phyloP scores from a whole-genome alignment of 2,113 vertebrate genomes.

The Microtus pennsylvanicus region DNA sequence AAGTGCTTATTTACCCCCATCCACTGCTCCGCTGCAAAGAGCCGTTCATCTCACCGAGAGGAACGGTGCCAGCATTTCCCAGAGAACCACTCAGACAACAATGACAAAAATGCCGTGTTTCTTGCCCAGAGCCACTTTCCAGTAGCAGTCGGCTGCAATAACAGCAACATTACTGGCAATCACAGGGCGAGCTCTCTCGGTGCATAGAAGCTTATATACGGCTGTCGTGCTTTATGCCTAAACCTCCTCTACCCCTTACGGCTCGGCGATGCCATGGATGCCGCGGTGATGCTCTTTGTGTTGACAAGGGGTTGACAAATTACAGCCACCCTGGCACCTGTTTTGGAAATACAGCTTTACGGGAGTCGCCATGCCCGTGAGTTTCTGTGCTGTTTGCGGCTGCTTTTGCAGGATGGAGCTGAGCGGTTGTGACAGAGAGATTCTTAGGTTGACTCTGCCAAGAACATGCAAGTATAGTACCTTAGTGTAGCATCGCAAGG shows the following conservation, averaged over 20 bases:
- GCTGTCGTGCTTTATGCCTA: background rate
- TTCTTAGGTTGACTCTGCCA: background rate
- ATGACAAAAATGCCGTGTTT: background rate
- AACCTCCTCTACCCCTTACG: background rate
- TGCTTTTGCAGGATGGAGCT: background rate
- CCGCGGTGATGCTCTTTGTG: background rate
- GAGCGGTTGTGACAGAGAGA: background rate
- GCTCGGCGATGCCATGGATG: accelerated
- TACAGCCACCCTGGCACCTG: background rate
- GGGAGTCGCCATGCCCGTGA: background rate
- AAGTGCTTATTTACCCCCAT: slow-evolving; percentile 74
- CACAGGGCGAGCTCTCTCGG: accelerated
- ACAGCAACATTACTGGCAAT: background rate
- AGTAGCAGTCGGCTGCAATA: background rate
- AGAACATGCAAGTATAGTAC: background rate
- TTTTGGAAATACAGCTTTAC: background rate
- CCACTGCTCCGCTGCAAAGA: background rate
- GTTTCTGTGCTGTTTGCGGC: background rate
- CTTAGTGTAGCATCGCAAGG: background rate
- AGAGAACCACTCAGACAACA: slow-evolving; percentile 1
- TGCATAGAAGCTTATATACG: accelerated
- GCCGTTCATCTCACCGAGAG: slow-evolving; percentile 32
- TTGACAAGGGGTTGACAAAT: background rate
- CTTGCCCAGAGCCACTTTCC: slow-evolving; percentile 8
- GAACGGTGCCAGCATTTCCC: slow-evolving; percentile 39